phyloP scores from a whole-genome alignment of 2,113 vertebrate species.

The Chelonoidis abingdonii region DNA sequence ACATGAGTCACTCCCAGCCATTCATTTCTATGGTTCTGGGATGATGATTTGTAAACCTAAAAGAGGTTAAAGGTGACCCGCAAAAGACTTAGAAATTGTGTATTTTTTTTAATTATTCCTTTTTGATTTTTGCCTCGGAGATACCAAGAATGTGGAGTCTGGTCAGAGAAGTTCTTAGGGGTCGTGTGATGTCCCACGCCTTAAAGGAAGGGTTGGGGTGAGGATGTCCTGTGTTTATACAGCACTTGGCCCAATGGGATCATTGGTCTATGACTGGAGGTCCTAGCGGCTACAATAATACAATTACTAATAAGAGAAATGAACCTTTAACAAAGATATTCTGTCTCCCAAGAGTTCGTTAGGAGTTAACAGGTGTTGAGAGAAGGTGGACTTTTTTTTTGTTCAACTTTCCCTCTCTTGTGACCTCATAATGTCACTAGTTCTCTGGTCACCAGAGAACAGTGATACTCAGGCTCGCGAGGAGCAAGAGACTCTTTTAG shows the following conservation, averaged over 20 bases:
- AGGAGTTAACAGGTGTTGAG: not conserved
- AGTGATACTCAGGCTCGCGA: no score
- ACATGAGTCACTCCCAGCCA: accelerated
- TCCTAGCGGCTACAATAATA: no score
- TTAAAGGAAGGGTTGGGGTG: not conserved
- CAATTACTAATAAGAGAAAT: no score
- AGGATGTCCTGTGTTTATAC: not conserved
- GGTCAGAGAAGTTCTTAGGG: not conserved
- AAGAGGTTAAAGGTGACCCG: not conserved
- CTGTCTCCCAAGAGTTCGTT: not conserved
- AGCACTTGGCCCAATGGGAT: no score
- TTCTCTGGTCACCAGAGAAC: not conserved
- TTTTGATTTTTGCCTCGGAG: not conserved
- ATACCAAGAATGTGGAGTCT: not conserved
- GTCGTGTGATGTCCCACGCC: not conserved
- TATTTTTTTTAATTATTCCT: not conserved
- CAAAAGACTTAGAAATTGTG: not conserved
- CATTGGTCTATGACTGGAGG: no score
- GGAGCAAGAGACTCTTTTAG: no score
- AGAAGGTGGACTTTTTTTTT: not conserved
- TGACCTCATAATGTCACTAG: not conserved
- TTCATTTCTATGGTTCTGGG: not conserved
- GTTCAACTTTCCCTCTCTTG: not conserved
- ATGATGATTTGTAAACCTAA: accelerated
- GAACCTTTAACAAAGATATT: not conserved